A percentile compares a stretch with the other conserved stretches of the same genome.
Conservation (phyloP, 2,888 invertebrate genomes). For the Habrosyne pyritoides region DNA sequence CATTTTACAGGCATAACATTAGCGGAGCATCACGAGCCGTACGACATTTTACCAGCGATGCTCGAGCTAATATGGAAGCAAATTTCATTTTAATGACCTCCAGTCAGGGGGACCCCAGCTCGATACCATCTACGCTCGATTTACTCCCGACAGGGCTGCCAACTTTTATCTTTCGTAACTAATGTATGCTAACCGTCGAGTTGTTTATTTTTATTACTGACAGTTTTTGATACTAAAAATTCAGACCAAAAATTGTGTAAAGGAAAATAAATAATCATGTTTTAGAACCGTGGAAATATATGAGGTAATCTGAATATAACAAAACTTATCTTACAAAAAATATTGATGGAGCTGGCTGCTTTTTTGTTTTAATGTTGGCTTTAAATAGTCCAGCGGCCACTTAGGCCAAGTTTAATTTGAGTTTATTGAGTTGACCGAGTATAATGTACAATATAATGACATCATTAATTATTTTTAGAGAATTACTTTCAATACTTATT, state of each 20-base stretch:
- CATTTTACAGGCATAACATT: constrained; percentile 27
- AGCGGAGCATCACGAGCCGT: constrained; percentile 22
- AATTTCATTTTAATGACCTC: constrained; percentile 79
- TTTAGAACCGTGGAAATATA: neutral
- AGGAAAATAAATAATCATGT: neutral
- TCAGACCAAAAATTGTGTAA: neutral
- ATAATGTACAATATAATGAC: no score
- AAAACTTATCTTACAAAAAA: neutral
- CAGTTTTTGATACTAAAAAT: neutral
- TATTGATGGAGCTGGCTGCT: no score
- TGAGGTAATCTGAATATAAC: neutral
- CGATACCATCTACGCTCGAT: constrained; percentile 67
- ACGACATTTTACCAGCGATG: constrained; percentile 37
- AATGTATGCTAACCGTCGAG: constrained; percentile 6
- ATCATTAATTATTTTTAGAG: no score
- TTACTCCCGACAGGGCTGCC: constrained; percentile 54
- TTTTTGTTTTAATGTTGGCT: no score
- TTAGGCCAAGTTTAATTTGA: no score
- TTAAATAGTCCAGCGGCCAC: no score
- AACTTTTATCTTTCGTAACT: constrained; percentile 32
- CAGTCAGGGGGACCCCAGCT: constrained; percentile 37
- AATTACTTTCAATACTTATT: no score
- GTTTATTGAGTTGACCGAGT: no score
- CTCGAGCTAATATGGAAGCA: constrained; percentile 55
- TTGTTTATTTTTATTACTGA: constrained; percentile 8